phyloP scores from a whole-genome alignment of 1,140 invertebrate genomes.

The Probaryconus sp. region DNA sequence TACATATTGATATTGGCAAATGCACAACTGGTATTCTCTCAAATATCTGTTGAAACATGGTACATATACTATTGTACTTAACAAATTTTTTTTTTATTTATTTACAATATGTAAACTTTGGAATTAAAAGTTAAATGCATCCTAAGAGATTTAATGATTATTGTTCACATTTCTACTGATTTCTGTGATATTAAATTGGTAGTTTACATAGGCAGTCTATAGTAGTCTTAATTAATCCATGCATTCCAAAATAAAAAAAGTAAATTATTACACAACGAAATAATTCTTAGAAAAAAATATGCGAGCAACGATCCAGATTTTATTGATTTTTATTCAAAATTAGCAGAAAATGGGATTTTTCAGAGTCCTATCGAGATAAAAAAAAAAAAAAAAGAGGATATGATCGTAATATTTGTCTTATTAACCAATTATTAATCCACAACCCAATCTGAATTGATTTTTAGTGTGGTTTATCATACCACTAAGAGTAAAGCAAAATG shows the following conservation, averaged over 20 bases:
- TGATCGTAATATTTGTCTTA: neutral
- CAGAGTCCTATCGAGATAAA: constrained; percentile 23
- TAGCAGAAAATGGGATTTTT: constrained; percentile 22
- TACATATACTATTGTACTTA: too few relatives aligned
- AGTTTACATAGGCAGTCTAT: constrained; percentile 23
- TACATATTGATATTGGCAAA: too few relatives aligned
- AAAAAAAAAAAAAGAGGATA: constrained; percentile 10
- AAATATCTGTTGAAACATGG: neutral
- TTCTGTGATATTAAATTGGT: constrained; percentile 10
- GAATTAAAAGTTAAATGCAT: neutral
- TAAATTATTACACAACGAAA: constrained; percentile 16
- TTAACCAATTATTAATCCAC: constrained; percentile 92
- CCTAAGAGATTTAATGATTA: neutral
- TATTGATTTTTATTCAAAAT: constrained; percentile 5
- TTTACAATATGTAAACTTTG: constrained; percentile 15
- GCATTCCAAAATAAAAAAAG: too few relatives aligned
- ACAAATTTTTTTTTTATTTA: constrained; percentile 1
- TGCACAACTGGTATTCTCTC: constrained; percentile 50
- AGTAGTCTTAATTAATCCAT: constrained; percentile 2
- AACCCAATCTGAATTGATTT: constrained; percentile 91
- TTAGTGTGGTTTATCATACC: constrained; percentile 95
- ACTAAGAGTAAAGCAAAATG: constrained; percentile 95
- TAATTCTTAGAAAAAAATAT: too few relatives aligned
- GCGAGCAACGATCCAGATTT: constrained; percentile 19
- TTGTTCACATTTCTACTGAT: neutral